Conservation (phyloP, 2,113 vertebrate genomes). For the Porphyrio hochstetteri region DNA sequence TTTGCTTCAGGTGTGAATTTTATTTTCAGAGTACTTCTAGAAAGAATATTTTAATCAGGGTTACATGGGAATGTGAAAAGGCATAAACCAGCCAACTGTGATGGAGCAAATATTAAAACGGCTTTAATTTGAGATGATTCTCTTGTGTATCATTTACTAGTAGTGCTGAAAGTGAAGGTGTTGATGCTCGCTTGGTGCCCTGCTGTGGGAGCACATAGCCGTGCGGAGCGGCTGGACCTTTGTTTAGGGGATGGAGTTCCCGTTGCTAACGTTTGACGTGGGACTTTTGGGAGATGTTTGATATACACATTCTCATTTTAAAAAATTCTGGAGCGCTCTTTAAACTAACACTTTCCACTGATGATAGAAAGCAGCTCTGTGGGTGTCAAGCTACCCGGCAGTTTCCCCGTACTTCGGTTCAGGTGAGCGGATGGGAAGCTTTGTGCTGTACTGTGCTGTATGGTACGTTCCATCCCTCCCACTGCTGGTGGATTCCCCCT, state of each 20-base stretch:
- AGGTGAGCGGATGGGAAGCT: not conserved
- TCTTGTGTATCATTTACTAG: not conserved
- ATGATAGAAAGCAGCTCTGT: not conserved
- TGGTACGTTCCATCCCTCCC: not conserved
- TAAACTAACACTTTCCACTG: not conserved
- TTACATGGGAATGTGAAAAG: slow-evolving; percentile 20
- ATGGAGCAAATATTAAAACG: not conserved
- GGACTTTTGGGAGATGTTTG: not conserved
- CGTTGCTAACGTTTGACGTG: not conserved
- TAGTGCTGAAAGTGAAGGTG: not conserved
- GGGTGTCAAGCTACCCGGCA: not conserved
- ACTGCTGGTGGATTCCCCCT: not conserved
- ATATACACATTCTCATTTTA: not conserved
- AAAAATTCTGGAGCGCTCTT: not conserved
- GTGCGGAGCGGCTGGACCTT: not conserved
- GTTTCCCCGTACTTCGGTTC: not conserved
- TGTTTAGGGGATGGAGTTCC: not conserved
- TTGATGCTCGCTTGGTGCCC: not conserved
- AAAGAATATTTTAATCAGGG: not conserved
- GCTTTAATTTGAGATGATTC: slow-evolving; percentile 3
- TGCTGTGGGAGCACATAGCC: not conserved
- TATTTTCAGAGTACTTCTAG: not conserved
- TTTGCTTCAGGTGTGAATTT: not conserved
- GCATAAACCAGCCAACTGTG: not conserved
- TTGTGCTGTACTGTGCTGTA: not conserved